A percentile compares a stretch with the other conserved stretches of the same genome.
phyloP scores from a whole-genome alignment of 2,797 vertebrate genomes.

The Neostethus bicornis region DNA sequence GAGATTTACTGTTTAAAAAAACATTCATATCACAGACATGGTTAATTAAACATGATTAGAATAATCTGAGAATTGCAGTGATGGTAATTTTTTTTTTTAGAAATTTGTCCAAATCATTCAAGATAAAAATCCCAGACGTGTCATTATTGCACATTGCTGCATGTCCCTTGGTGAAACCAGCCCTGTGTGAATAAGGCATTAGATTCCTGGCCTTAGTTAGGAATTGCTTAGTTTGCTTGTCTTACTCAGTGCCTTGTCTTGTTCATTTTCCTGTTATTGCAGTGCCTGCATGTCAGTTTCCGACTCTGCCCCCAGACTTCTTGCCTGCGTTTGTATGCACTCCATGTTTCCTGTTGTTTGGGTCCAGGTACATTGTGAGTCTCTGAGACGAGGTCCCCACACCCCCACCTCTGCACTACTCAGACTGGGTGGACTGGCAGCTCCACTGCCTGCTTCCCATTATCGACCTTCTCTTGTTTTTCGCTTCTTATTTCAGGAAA shows the following conservation, averaged over 20 bases:
- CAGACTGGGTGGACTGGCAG: constrained; percentile 35
- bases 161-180: too few relatives aligned
- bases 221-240: constrained; percentile 16
- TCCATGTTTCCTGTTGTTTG: constrained; percentile 71
- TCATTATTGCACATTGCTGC: too few relatives aligned
- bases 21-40: too few relatives aligned
- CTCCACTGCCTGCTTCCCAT: constrained; percentile 32
- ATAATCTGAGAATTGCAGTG: too few relatives aligned
- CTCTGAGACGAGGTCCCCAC: constrained; percentile 17
- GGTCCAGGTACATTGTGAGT: constrained; percentile 60
- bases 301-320: constrained; percentile 32
- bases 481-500: constrained; percentile 30
- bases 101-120: too few relatives aligned
- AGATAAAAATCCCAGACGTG: too few relatives aligned
- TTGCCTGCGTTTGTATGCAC: constrained; percentile 8
- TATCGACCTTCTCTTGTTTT: constrained; percentile 23
- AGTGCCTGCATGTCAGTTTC: constrained; percentile 47
- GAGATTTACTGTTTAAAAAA: too few relatives aligned
- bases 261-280: constrained; percentile 75
- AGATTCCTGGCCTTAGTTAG: constrained; percentile 5
- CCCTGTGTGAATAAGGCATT: too few relatives aligned
- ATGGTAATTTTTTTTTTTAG: too few relatives aligned
- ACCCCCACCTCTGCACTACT: constrained; percentile 12
- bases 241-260: constrained; percentile 19
- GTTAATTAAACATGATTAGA: too few relatives aligned